A percentile compares a stretch with the other conserved stretches of the same genome.
Evolutionary conservation across 2,888 invertebrate species (phyloP).

Genomic region (Dasypolia templi): DNA sequence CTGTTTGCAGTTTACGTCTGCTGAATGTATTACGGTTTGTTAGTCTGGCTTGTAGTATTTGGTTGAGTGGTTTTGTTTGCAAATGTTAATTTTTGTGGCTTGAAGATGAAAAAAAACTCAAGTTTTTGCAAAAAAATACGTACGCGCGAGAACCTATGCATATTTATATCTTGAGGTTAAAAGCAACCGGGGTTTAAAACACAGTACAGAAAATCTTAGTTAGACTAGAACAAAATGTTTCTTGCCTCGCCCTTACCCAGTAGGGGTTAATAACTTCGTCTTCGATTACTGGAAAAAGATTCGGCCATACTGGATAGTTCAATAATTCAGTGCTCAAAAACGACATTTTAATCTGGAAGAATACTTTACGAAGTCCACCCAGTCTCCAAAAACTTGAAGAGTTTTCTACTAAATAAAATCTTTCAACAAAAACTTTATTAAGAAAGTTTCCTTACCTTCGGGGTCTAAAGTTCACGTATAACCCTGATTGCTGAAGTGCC

Average conservation of each 20-base stretch:
- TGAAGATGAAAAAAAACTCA: background rate
- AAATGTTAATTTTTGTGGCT: background rate
- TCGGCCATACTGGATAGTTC: background rate
- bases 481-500: conserved; percentile 10
- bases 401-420: conserved; percentile 29
- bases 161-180: background rate
- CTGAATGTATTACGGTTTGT: conserved; percentile 44
- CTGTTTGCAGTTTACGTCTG: conserved; percentile 52
- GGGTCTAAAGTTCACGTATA: conserved; percentile 4
- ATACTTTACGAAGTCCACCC: background rate
- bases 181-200: background rate
- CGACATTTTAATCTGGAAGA: background rate
- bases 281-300: background rate
- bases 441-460: conserved; percentile 27
- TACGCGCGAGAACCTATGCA: background rate
- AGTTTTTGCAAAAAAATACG: background rate
- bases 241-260: background rate
- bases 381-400: conserved; percentile 1
- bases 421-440: conserved; percentile 26
- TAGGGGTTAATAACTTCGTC: background rate
- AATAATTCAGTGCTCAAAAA: background rate
- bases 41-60: conserved; percentile 2
- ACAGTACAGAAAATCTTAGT: background rate
- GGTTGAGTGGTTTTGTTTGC: conserved; percentile 7
- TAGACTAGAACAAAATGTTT: background rate